Percentiles rank a stretch among this genome's conserved stretches.
These are phyloP conservation scores for Desoria tigrina DNA, from an alignment of 2,888 invertebrate species.

Conservation along the genomic window DNA sequence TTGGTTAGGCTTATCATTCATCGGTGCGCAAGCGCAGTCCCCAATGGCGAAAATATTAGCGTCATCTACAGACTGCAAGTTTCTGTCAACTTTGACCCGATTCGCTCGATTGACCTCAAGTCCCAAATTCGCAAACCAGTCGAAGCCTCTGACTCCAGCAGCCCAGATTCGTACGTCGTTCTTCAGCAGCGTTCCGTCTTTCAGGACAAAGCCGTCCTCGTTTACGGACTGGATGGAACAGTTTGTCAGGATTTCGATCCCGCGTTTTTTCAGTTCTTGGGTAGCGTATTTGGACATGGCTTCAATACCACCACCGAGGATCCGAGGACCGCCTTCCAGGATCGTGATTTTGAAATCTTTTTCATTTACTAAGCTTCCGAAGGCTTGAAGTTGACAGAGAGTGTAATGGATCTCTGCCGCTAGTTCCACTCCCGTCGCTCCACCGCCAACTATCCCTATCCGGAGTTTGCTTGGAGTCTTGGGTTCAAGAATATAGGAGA, in stretches of 20 bases:
- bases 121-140: slow-evolving; percentile 38
- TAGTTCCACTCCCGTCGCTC: slow-evolving; percentile 43
- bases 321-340: slow-evolving; percentile 39
- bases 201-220: slow-evolving; percentile 32
- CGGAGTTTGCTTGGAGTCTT: slow-evolving; percentile 33
- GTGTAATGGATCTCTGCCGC: slow-evolving; percentile 47
- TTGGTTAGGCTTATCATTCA: background rate
- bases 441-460: slow-evolving; percentile 48
- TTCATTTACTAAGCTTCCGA: background rate
- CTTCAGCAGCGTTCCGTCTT: slow-evolving; percentile 29
- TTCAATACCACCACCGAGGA: slow-evolving; percentile 29
- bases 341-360: slow-evolving; percentile 45
- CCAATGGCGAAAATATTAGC: slow-evolving; percentile 37
- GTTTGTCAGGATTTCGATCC: slow-evolving; percentile 33
- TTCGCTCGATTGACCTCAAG: slow-evolving; percentile 33
- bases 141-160: slow-evolving; percentile 46
- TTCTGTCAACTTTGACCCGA: slow-evolving; percentile 36
- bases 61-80: slow-evolving; percentile 38
- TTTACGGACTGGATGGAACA: slow-evolving; percentile 37
- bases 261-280: slow-evolving; percentile 28
- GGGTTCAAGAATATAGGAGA: slow-evolving; percentile 32
- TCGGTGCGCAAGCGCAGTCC: slow-evolving; percentile 39
- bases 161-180: slow-evolving; percentile 48
- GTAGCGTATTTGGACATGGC: slow-evolving; percentile 40
- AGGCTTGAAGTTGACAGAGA: slow-evolving; percentile 28